Conservation (phyloP, 2,888 invertebrate species). For the Pollenia labialis region DNA sequence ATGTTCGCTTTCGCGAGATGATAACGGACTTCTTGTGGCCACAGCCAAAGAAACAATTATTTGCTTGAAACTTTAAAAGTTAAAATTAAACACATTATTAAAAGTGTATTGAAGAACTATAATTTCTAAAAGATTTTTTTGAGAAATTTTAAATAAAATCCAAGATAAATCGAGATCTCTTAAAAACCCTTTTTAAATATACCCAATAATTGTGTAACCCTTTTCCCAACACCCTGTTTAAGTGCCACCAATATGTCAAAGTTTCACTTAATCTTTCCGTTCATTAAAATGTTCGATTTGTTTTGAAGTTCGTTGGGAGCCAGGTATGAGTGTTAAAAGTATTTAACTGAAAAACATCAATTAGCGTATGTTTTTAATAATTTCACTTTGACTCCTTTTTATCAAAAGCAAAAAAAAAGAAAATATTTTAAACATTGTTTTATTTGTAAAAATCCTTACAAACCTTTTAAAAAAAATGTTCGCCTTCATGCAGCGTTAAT, state of each 20-base stretch:
- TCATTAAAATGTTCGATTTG: constrained; percentile 53
- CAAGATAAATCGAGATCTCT: too few species aligned
- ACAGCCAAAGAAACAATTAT: too few species aligned
- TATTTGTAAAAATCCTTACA: constrained; percentile 53
- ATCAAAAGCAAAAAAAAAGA: background rate
- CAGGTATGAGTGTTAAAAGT: constrained; percentile 24
- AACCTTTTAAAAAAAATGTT: constrained; percentile 50
- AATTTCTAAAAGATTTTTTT: too few species aligned
- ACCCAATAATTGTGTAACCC: background rate
- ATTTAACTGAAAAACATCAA: constrained; percentile 69
- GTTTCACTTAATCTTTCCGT: constrained; percentile 39
- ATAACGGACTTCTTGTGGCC: too few species aligned
- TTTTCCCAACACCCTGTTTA: constrained; percentile 35
- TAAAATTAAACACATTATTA: too few species aligned
- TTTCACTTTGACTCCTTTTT: constrained; percentile 47
- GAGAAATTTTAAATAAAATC: too few species aligned
- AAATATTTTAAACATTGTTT: constrained; percentile 39
- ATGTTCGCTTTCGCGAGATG: too few species aligned
- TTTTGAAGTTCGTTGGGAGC: constrained; percentile 43
- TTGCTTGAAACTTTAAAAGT: too few species aligned
- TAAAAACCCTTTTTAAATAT: too few species aligned
- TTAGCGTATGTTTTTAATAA: constrained; percentile 73
- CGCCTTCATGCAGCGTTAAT: constrained; percentile 72
- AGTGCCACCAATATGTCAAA: background rate
- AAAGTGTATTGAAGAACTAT: too few species aligned